Conservation (phyloP, 2,888 invertebrate species). For the Synanthedon myopaeformis region DNA sequence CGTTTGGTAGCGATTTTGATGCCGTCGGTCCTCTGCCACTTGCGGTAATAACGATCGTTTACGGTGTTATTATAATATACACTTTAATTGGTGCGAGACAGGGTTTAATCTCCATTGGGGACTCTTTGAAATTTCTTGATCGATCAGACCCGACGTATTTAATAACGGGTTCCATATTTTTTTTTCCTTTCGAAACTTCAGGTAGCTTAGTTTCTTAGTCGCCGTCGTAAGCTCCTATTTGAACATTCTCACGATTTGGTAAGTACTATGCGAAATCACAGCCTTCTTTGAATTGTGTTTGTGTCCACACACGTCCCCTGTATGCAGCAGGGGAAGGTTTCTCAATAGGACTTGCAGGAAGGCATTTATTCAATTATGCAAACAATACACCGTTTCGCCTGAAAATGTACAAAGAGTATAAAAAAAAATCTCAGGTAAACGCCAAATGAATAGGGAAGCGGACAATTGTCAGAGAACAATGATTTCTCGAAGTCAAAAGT, state of each 20-base stretch:
- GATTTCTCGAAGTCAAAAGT: slow-evolving; percentile 58
- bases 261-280: slow-evolving; percentile 14
- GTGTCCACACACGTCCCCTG: slow-evolving; percentile 21
- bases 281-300: neutral
- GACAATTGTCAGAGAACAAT: slow-evolving; percentile 49
- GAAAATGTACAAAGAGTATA: slow-evolving; percentile 54
- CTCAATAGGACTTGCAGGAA: slow-evolving; percentile 38
- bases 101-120: slow-evolving; percentile 40
- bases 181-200: slow-evolving; percentile 29
- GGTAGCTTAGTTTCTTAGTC: slow-evolving; percentile 31
- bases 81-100: slow-evolving; percentile 44
- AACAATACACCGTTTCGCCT: slow-evolving; percentile 55
- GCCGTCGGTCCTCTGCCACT: slow-evolving; percentile 30
- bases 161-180: slow-evolving; percentile 47
- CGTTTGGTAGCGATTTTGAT: slow-evolving; percentile 66
- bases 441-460: slow-evolving; percentile 43
- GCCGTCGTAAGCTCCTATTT: neutral
- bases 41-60: slow-evolving; percentile 35
- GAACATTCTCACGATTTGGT: slow-evolving; percentile 11
- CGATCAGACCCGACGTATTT: slow-evolving; percentile 29
- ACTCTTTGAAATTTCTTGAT: slow-evolving; percentile 11
- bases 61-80: slow-evolving; percentile 30
- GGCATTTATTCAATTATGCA: slow-evolving; percentile 66
- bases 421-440: slow-evolving; percentile 44
- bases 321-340: slow-evolving; percentile 8